Evolutionary conservation across 2,113 vertebrate genomes (phyloP).

Genomic region (Corvus cornix): DNA sequence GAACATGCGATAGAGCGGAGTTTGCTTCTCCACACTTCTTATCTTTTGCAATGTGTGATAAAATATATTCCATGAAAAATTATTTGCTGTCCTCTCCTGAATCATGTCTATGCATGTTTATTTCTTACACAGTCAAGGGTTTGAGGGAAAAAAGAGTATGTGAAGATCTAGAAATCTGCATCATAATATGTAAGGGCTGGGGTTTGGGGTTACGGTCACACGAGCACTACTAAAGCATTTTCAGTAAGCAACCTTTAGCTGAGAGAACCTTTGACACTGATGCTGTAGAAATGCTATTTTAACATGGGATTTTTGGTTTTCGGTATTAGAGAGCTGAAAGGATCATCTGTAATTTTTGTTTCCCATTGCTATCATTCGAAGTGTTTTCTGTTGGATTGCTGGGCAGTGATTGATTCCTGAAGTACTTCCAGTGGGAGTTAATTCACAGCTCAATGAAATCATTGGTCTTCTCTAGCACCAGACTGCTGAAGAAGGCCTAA

Average conservation of each 20-base stretch:
- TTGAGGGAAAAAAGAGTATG: neutral
- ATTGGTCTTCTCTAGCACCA: neutral
- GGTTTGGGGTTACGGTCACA: neutral
- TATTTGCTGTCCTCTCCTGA: neutral
- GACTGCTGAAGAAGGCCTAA: neutral
- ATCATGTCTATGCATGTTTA: neutral
- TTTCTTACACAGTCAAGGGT: neutral
- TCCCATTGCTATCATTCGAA: neutral
- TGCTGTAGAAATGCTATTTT: neutral
- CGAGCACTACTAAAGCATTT: neutral
- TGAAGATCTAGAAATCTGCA: neutral
- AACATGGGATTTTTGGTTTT: neutral
- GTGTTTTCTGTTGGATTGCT: neutral
- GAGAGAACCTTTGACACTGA: neutral
- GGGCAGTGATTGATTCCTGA: neutral
- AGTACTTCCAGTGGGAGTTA: neutral
- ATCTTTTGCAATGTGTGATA: neutral
- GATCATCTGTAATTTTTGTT: neutral
- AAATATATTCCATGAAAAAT: neutral
- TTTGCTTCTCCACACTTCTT: neutral
- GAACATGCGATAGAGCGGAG: fast-evolving
- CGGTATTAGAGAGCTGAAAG: neutral
- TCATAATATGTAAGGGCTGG: neutral
- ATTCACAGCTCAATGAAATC: neutral
- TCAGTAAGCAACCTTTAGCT: neutral